phyloP scores from a whole-genome alignment of 2,797 vertebrate genomes.

The Enteromius paludinosus region DNA sequence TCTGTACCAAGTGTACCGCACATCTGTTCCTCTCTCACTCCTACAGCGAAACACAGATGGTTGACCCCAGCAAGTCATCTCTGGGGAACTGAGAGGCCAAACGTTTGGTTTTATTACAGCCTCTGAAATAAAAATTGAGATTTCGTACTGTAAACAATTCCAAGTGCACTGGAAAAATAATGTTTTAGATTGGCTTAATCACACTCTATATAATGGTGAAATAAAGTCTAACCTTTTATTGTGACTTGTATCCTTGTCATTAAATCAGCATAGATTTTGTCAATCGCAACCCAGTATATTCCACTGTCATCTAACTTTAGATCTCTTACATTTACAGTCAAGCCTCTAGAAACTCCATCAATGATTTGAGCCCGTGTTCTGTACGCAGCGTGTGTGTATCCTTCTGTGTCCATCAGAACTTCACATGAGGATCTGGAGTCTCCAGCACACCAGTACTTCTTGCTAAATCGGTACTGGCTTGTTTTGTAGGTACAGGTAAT shows the following conservation, averaged over 20 bases:
- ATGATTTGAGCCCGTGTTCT: constrained; percentile 52
- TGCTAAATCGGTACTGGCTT: constrained; percentile 47
- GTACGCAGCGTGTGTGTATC: not conserved
- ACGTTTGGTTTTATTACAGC: constrained; percentile 72
- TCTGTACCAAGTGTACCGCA: constrained; percentile 73
- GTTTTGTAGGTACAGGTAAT: constrained; percentile 64
- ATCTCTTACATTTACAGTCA: constrained; percentile 65
- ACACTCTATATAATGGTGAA: not conserved
- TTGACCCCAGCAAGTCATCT: constrained; percentile 72
- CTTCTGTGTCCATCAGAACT: constrained; percentile 70
- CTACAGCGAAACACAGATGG: constrained; percentile 68
- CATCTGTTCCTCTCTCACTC: constrained; percentile 60
- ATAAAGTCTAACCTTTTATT: constrained; percentile 69
- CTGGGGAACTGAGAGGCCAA: constrained; percentile 61
- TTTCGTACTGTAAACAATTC: not conserved
- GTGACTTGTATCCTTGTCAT: constrained; percentile 68
- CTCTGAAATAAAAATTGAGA: constrained; percentile 62
- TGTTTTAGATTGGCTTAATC: not conserved
- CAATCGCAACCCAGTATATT: constrained; percentile 77
- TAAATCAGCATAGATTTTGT: constrained; percentile 70
- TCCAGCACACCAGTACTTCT: constrained; percentile 80
- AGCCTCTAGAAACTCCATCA: constrained; percentile 41
- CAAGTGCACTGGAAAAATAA: not conserved
- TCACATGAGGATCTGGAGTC: constrained; percentile 63
- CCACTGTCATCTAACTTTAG: constrained; percentile 69